Evolutionary conservation across 2,797 vertebrate genomes (phyloP), one percentile per base, ranked within the genome.

Genomic region (Macroramphosus scolopax): DNA sequence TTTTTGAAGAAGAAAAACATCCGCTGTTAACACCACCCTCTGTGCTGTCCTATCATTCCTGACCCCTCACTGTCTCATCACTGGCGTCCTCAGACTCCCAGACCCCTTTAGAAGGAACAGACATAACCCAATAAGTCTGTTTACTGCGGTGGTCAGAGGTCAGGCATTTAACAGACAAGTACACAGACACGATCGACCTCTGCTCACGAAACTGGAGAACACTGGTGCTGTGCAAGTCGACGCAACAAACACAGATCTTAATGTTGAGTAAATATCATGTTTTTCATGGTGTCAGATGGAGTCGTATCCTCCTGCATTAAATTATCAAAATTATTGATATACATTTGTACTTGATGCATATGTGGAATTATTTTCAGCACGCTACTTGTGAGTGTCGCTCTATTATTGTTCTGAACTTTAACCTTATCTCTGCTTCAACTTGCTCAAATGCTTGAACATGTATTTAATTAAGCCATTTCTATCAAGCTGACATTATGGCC

Each of bases 121-220:
- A 72, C 64, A 64, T 69, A 83, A 77, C 61, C 57, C 43, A 73
- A 66, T 69, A 77, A 79, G 59, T 61, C 51, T 74, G 68, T 84
- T 84, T 83, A 71, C 56, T 32, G 71, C 64, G 8, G 32, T 5
- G 59, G 71, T 76, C 72, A 76, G 30, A 81, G 81, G 77, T 79
- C 68, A 75, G 38, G 44, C 49, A 38, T 75, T 80, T 57, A 62
- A 76, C 62, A 71, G 63, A 64, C 68, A 52, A 51, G 35, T 36
- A 58, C 33, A 34, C 44, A 64, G 51, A 51, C 56, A 63, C 8
- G 26, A 56, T 45, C 11, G 3, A 29, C 35, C 51, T 25, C 35
- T 56, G 25, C 18, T 66, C n/a, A n/a, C n/a, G n/a, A n/a, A n/a
- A n/a, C n/a, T n/a, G n/a, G n/a, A n/a, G n/a, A 58, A 9, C 13